Base-by-base conservation (phyloP, 2,888 invertebrate species). In the Panzeria rudis region DNA sequence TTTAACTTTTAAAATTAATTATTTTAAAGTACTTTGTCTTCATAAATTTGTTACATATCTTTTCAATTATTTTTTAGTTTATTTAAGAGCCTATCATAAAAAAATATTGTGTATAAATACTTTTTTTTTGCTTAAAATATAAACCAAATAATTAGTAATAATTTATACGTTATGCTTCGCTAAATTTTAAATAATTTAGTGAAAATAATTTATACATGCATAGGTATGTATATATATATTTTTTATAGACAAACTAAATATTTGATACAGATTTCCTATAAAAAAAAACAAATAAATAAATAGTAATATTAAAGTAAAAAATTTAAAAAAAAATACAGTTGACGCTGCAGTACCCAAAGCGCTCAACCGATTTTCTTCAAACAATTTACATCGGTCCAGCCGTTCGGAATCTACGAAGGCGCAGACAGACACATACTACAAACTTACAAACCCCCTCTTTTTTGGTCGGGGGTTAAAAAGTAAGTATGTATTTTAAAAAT, bases 131-230 rank as follows among this genome's bases (percentile, higher is more conserved):
- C 23, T n/a, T 71, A 69, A 76, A 69, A 71, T 80, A 64, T 84
- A 76, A 84, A 38, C 75, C 68, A 81, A 81, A 71, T 71, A 84
- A 76, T 75, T 71, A 62, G 20, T 61, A 66, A 78, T 59, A 59
- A 77, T 56, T 76, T 75, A 83, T 79, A 73, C 25, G 73, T 64
- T 41, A 79, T 44, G 78, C 78, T 79, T 79, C 47, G 78, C 8
- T 79, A 38, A 54, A n/a, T 69, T 69, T 79, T 41, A 41, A 73
- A 72, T 54, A 54, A 72, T 66, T 79, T 35, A 38, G 54, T 72
- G 47, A 41, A 62, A 50, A 72, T 72, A 83, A 79, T 59, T 54
- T 62, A 47, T 38, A 64, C 66, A 25, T 32, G 59, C n/a, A 13
- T 9, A n/a, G 9, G 2, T 5, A 25, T 52, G 5, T 52, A 7